phyloP scores from a whole-genome alignment of 2,888 invertebrate genomes.

The Nemotelus pantherinus region DNA sequence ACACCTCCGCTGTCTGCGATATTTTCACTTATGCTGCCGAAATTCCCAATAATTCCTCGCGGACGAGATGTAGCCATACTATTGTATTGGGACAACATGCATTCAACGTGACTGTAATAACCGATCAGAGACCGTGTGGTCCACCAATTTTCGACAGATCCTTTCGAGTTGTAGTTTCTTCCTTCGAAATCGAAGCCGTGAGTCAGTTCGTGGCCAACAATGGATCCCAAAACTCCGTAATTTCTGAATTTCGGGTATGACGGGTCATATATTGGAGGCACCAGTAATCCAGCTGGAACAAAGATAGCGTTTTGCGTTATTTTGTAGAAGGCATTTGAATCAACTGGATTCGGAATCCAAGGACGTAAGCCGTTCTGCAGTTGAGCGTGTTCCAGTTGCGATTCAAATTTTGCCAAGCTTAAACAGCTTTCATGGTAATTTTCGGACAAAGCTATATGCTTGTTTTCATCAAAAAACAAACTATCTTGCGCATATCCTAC shows the following conservation, averaged over 20 bases:
- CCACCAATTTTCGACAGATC: conserved; percentile 53
- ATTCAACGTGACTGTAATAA: conserved; percentile 51
- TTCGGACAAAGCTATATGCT: background rate
- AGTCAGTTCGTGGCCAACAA: conserved; percentile 54
- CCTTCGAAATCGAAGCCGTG: conserved; percentile 54
- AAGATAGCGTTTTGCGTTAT: conserved; percentile 92
- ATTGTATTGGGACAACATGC: conserved; percentile 53
- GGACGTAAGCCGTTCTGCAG: conserved; percentile 72
- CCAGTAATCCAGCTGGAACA: conserved; percentile 92
- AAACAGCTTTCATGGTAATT: conserved; percentile 26
- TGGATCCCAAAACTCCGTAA: conserved; percentile 53
- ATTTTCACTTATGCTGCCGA: conserved; percentile 50
- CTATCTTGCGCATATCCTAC: conserved; percentile 11
- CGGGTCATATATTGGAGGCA: conserved; percentile 88
- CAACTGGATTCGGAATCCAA: conserved; percentile 86
- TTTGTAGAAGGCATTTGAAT: conserved; percentile 92
- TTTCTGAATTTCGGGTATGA: conserved; percentile 72
- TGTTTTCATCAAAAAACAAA: background rate
- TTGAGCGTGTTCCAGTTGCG: conserved; percentile 69
- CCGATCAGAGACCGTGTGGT: conserved; percentile 47
- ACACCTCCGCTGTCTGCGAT: conserved; percentile 54
- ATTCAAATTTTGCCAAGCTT: background rate
- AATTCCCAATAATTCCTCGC: background rate
- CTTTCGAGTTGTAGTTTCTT: conserved; percentile 49
- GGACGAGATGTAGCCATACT: conserved; percentile 29